These are phyloP conservation scores for Antrozous pallidus DNA, from an alignment of 2,797 vertebrate genomes.

Conservation along the genomic window DNA sequence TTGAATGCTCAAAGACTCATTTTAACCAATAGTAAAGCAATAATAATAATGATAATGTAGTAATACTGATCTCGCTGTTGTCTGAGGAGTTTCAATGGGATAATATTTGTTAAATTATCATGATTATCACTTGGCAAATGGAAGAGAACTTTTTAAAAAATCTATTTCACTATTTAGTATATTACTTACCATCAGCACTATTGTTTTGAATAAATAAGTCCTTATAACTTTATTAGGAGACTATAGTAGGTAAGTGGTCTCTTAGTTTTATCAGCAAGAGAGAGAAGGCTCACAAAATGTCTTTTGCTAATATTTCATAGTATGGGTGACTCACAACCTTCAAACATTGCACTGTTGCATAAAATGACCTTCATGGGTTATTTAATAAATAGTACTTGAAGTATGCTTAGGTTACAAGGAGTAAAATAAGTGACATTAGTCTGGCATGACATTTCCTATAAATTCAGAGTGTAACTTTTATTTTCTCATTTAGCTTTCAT, in stretches of 20 bases:
- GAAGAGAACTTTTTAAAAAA: not conserved
- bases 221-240: not conserved
- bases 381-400: conserved; percentile 21
- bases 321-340: not conserved
- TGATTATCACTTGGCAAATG: not conserved
- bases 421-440: conserved; percentile 18
- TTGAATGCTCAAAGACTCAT: not conserved
- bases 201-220: not conserved
- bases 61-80: not conserved
- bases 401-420: not conserved
- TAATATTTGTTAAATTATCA: not conserved
- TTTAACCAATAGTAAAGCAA: not conserved
- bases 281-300: not conserved
- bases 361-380: conserved; percentile 19
- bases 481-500: conserved; percentile 53
- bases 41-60: not conserved
- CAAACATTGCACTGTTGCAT: not conserved
- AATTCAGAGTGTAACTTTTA: not conserved
- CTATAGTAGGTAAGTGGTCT: not conserved
- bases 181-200: not conserved
- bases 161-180: not conserved
- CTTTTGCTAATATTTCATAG: conserved; percentile 25
- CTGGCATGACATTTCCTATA: not conserved
- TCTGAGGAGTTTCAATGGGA: not conserved
- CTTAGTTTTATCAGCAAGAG: not conserved